These are phyloP conservation scores for Silurus lanzhouensis DNA, from an alignment of 2,797 vertebrate genomes.

Conservation along the genomic window DNA sequence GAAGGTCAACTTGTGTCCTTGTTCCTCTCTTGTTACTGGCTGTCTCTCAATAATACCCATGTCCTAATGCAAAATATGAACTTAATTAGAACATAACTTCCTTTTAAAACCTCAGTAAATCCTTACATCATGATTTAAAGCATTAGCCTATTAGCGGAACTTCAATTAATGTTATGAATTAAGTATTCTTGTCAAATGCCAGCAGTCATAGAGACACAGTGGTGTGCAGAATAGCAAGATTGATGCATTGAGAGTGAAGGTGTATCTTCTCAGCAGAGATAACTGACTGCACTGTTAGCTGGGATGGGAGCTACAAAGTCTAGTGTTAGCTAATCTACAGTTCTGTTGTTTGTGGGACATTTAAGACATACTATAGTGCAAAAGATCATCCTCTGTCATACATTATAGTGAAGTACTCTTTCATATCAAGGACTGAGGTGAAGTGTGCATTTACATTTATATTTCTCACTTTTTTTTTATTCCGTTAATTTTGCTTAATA, in stretches of 20 bases:
- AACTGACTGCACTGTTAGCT: neutral
- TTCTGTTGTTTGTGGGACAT: too few relatives aligned
- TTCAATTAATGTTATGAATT: conserved; percentile 19
- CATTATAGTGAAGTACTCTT: too few relatives aligned
- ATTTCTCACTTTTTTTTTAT: neutral
- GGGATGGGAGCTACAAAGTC: neutral
- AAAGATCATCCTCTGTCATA: neutral
- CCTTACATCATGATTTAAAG: conserved; percentile 14
- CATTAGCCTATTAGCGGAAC: conserved; percentile 9
- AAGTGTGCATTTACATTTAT: neutral
- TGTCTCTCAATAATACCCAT: neutral
- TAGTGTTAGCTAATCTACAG: neutral
- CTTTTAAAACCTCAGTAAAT: conserved; percentile 22
- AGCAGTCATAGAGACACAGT: neutral
- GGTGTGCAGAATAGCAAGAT: conserved; percentile 1
- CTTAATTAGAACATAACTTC: conserved; percentile 7
- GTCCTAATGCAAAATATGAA: conserved; percentile 8
- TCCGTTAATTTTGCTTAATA: neutral
- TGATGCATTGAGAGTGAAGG: neutral
- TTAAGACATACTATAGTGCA: neutral
- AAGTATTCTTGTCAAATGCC: conserved; percentile 20
- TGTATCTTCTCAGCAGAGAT: neutral
- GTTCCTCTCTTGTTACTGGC: conserved; percentile 1
- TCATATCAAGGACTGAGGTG: neutral
- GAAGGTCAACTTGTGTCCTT: conserved; percentile 25